Evolutionary conservation across 2,888 invertebrate species (phyloP).

Genomic region (Heliconius cydno): DNA sequence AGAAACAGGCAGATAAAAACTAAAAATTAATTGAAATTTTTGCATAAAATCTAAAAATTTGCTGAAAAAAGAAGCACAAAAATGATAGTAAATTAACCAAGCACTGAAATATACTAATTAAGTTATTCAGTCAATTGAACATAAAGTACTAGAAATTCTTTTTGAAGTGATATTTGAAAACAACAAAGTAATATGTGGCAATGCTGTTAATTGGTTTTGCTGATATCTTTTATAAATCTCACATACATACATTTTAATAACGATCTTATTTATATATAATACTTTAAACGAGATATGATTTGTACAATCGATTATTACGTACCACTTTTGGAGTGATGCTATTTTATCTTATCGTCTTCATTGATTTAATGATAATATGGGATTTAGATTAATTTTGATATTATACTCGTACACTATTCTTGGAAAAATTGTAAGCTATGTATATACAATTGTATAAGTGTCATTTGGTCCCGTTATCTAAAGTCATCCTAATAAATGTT

Average conservation of each 20-base stretch:
- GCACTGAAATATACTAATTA: not conserved
- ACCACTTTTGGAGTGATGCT: not conserved
- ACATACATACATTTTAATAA: not conserved
- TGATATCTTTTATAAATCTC: not conserved
- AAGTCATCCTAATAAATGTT: not conserved
- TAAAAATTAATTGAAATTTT: too few relatives aligned
- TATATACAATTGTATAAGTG: not conserved
- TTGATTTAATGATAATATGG: not conserved
- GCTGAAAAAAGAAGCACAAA: too few relatives aligned
- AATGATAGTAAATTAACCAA: not conserved
- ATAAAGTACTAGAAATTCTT: not conserved
- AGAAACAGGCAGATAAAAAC: too few relatives aligned
- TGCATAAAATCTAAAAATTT: too few relatives aligned
- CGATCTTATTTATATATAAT: conserved; percentile 1
- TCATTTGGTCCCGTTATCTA: not conserved
- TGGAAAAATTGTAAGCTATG: not conserved
- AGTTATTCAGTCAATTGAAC: not conserved
- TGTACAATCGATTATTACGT: conserved; percentile 8
- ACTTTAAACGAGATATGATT: conserved; percentile 1
- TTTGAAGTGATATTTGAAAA: not conserved
- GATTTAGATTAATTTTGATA: not conserved
- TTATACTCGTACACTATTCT: not conserved
- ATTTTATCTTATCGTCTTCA: not conserved
- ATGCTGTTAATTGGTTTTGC: not conserved
- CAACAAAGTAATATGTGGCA: conserved; percentile 6